Evolutionary conservation across 2,113 vertebrate species (phyloP), one percentile per base, ranked within the genome.

Genomic region (Alosa alosa): DNA sequence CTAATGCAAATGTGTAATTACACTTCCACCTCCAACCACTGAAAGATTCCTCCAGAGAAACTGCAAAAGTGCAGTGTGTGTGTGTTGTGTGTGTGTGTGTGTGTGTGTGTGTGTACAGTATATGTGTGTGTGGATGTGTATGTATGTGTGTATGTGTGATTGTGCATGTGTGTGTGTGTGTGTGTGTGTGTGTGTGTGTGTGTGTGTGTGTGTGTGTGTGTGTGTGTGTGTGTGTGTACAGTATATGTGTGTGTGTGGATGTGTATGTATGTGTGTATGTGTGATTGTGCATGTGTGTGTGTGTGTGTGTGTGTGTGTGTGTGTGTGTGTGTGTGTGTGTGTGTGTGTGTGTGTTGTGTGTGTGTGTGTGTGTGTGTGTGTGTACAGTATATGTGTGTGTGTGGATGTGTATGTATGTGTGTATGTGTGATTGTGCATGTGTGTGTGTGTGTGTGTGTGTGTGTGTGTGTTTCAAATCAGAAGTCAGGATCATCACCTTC

Each of bases 1-100:
- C 88, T 90, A 90, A 90, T 87, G 84, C 75, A 82, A 84, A 84
- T 85, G 68, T 82, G 84, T 87, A 84, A 87, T 88, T 87, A 89
- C 81, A 83, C 81, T 89, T 85, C 82, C 68, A 20, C 52, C 68
- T 31, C n/a, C 47, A 55, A 36, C 52, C 45, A 88, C 75, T 64
- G 36, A 81, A 31, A 72, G 64, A 72, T 36, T 72, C 64, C 64
- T 72, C 64, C 25, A 11, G 64, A 72, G 64, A 72, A 72, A 36
- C 64, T 72, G 64, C 64, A 72, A 84, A 44, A 36, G 20, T 84
- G 52, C 44, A 17, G 25, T 88, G 87, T 86, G 85, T 88, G 83
- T 50, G 36, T 45, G 10, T 31, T 50, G 36, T 45, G 10, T 31
- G 84, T 86, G 36, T 72, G 55, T 46, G 36, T 8, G 55, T 49